Evolutionary conservation across 1,140 invertebrate species (phyloP), one percentile per base, ranked within the genome.

Genomic region (Drosophila pruinosa): DNA sequence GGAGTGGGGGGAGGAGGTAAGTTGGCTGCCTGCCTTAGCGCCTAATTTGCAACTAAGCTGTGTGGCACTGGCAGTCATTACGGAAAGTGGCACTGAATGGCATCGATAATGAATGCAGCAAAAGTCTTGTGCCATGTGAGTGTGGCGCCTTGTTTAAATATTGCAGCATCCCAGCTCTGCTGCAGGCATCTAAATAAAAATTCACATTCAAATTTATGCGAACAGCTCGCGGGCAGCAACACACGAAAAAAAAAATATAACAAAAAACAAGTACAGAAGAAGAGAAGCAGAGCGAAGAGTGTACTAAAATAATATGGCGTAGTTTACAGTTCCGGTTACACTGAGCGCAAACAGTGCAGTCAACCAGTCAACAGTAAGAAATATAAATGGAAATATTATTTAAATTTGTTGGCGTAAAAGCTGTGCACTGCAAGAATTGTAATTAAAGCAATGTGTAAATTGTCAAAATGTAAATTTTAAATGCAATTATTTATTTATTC

Each of bases 21-120:
- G n/a, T n/a, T n/a, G 2, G 36, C 19, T 38, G 57, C 24, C 63
- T 19, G 62, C 6, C 39, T 64, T 64, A 45, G 41, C 47, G 65
- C 61, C 75, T 86, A 86, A 85, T 79, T 83, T 83, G 76, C 73
- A 86, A 77, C 65, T 52, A 56, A 43, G 45, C 62, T 62, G 28
- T 21, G 17, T 38, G 47, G 12, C 41, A 14, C 31, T n/a, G 28
- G 21, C 47, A 68, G 81, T 88, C 82, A 81, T 86, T 88, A 86
- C 43, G 56, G 45, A 79, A 64, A 75, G 52, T 68, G 43, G 31
- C 63, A 58, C 14, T 17, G 22, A 26, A 39, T 58, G 56, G 50
- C 78, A 82, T 77, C 75, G 75, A 83, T 83, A 83, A 83, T 83
- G 79, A 73, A 69, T 36, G 19, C 31, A 38, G 7, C 31, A 12